These are phyloP conservation scores for Stichopus horrens DNA, from an alignment of 53 echinoderm and acorn worm genomes.

Conservation along the genomic window DNA sequence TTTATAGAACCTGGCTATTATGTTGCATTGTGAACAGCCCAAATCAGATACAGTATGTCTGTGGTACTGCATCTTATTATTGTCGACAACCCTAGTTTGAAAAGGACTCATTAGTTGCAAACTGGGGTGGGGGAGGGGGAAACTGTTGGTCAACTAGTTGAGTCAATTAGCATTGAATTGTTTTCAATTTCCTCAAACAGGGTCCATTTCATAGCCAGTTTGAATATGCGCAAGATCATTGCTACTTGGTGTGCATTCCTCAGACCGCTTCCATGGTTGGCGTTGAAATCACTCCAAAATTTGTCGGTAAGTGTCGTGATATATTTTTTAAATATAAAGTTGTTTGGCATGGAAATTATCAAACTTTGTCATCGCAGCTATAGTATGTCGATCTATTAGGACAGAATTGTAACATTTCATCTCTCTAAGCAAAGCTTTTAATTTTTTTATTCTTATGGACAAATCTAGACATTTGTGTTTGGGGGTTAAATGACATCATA, in stretches of 20 bases:
- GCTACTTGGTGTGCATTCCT: conserved; percentile 89
- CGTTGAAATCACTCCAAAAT: conserved; percentile 59
- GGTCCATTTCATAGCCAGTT: conserved; percentile 63
- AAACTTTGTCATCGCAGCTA: not conserved
- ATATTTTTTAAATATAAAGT: not conserved
- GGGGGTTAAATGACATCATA: not conserved
- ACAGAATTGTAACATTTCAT: no score
- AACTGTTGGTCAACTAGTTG: no score
- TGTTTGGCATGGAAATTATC: not conserved
- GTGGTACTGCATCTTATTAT: no score
- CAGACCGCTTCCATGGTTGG: conserved; percentile 82
- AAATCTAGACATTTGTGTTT: not conserved
- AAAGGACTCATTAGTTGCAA: no score
- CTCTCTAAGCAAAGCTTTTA: no score
- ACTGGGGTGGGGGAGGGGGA: no score
- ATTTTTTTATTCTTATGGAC: no score
- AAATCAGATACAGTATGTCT: no score
- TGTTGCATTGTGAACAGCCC: no score
- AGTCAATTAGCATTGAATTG: not conserved
- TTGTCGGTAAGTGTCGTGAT: conserved; percentile 73
- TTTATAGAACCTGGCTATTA: no score
- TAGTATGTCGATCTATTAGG: not conserved
- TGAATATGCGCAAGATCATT: conserved; percentile 80
- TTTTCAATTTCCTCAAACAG: conserved; percentile 41
- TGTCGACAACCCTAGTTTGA: no score